Conservation (phyloP, 2,113 vertebrate genomes). For the Pantherophis guttatus region DNA sequence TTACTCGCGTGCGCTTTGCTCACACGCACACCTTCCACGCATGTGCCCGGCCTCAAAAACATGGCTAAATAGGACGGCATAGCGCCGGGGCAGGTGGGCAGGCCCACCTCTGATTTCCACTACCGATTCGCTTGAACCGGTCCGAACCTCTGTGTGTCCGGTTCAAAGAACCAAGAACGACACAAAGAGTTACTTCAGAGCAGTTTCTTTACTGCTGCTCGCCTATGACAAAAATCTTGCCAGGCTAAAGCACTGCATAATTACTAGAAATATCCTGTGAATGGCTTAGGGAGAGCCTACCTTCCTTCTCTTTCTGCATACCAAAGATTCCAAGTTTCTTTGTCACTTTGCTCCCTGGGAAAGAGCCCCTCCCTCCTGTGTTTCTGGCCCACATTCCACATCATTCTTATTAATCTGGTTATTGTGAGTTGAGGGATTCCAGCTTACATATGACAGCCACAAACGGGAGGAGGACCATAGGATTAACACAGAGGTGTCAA, state of each 20-base stretch:
- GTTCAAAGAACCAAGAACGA: not conserved
- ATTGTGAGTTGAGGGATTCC: not conserved
- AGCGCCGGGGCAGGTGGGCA: no score
- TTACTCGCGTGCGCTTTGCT: no score
- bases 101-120: no score
- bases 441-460: not conserved
- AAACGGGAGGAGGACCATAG: not conserved
- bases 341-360: not conserved
- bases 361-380: not conserved
- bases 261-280: not conserved
- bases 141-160: no score
- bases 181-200: not conserved
- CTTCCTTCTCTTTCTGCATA: no score
- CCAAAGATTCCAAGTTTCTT: no score
- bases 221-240: not conserved
- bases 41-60: no score
- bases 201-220: not conserved
- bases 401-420: not conserved
- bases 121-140: no score
- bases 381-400: not conserved
- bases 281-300: not conserved
- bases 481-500: not conserved
- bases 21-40: no score
- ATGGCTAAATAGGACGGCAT: no score
- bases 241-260: not conserved